Base-by-base conservation (phyloP, 2,888 invertebrate species). In the Chelonus formosanus region DNA sequence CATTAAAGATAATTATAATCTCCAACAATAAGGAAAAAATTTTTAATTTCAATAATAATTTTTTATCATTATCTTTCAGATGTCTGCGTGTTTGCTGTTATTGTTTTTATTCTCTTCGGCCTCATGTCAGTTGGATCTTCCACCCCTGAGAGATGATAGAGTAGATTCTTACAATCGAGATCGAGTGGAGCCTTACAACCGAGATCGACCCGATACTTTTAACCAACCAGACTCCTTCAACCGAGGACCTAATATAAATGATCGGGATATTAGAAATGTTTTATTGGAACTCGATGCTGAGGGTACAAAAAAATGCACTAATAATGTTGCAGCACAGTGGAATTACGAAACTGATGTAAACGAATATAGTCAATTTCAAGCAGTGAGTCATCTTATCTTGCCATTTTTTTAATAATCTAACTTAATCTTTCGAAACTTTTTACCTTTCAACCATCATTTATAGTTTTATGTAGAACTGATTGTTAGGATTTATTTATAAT, bases 321-420 rank as follows among this genome's bases (percentile, higher is more conserved):
- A 90, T 59, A 94, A 94, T 82, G 94, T 95, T n/a, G 91, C 90
- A 0, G 92, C 93, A 1, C 95, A 95, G 79, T 95, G 95, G 95
- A 91, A 91, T 81, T 95, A 94, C 78, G 94, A 95, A 84, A 94
- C 94, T 3, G 91, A 94, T 78, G 93, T 94, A 47, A 94, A 93
- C 84, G 92, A 93, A 81, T 90, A 87, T 55, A 92, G 92, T 0
- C 94, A 95, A 84, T 86, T 92, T 73, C 91, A 92, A 77, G 94
- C 94, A 82, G 95, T 94, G 84, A 92, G 93, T 90, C 58, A 54
- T 61, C 10, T 20, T 45, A 36, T 45, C 8, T 5, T 35, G 20
- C 47, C 43, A 36, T 5, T 35, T 58, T 10, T 5, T 47, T n/a
- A 34, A 45, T 5, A 47, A 47, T 47, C 35, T 32, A 6, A 10